Base-by-base conservation (phyloP, 2,113 vertebrate species). In the Setophaga kirtlandii region DNA sequence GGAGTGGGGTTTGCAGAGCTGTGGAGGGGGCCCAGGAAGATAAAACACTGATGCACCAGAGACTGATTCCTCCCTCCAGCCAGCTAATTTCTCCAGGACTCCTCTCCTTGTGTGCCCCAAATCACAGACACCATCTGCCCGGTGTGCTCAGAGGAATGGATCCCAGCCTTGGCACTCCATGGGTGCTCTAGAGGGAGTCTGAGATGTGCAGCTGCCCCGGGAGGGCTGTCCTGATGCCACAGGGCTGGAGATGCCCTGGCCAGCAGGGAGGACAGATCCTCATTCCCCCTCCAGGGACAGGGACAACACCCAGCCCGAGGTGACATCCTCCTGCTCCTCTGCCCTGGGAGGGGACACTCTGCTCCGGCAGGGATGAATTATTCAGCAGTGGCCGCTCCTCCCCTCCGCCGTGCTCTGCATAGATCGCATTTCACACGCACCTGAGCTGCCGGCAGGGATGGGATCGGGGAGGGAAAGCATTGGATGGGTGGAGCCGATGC, bases 381-480 rank as follows among this genome's bases (percentile, higher is more conserved):
- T 44, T 71, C 80, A 83, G 41, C 7, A 44, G 4, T 1, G 52
- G n/a, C 46, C 2, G 2, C 41, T 64, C 42, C 52, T 67, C 52
- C 76, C 0, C 0, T 13, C 19, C 11, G 50, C 53, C 44, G 62
- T 1, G 9, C 47, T 58, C 44, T 0, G 0, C 5, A 3, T 3
- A 39, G 81, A 42, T 4, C 0, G 0, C 10, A 2, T 16, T 84
- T 60, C 79, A 41, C 1, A 5, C 19, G 3, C 7, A 39, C 59
- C 73, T 33, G 60, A 71, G 69, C 31, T 49, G 59, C 74, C 30
- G 33, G 31, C 42, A 21, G 52, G 47, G 71, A 13, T 24, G 42
- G 3, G 5, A 23, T 42, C 50, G 33, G 21, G 50, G 15, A 71
- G 41, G 50, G 62, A 44, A 49, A 79, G 27, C 1, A 0, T 47